Base-by-base conservation (phyloP, 2,113 vertebrate genomes). In the Butorides virescens region DNA sequence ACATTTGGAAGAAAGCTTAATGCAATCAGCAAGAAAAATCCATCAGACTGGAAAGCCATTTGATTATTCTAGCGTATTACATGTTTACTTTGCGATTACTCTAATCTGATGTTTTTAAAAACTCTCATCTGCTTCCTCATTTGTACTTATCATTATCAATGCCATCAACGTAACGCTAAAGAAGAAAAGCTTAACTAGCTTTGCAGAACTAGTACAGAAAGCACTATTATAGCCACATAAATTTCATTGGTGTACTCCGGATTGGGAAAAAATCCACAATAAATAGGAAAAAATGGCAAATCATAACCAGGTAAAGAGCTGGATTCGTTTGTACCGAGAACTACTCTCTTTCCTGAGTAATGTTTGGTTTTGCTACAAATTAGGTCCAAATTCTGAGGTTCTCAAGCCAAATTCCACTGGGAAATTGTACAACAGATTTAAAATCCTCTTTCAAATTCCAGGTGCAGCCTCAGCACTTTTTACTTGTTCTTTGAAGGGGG, bases 241-340 rank as follows among this genome's bases (percentile, higher is more conserved):
- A 87, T 83, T 92, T n/a, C 29, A 66, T 0, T 44, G 8, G 6
- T 46, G 59, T 61, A 20, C 23, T 83, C 32, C 12, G 22, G 15
- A 47, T 0, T 68, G 23, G 36, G 46, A 13, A 32, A 68, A 66
- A 76, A 49, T 25, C 53, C 42, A 53, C 74, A 85, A 68, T 34
- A 88, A 89, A 68, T 8, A 56, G 18, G 22, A 26, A 93, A 83
- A 92, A 91, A 34, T 3, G 22, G 46, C 25, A 77, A 90, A 76
- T 2, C 1, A 19, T 20, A 79, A 53, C 39, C 29, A 75, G 5
- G 39, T 63, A 18, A 85, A 63, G 36, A 86, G 66, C 15, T 70
- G 53, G 17, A 76, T 80, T 92, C 7, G 0, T 32, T 62, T 46
- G 30, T 39, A 53, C 7, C 0, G 0, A 75, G 27, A 87, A 16